phyloP scores from a whole-genome alignment of 2,888 invertebrate genomes.

The Auanema sp. region DNA sequence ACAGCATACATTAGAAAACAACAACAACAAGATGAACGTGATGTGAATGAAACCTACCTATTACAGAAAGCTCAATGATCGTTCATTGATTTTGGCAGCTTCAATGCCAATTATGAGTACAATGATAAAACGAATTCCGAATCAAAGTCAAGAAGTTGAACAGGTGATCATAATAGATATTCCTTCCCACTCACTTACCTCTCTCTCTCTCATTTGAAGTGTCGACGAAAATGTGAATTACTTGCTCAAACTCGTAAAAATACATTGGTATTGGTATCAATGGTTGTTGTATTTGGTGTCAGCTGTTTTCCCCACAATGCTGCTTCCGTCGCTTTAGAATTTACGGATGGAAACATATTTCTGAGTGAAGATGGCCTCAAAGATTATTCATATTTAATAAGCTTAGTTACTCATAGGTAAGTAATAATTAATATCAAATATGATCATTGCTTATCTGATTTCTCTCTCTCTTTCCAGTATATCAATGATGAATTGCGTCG shows the following conservation, averaged over 20 bases:
- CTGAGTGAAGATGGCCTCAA: slow-evolving; percentile 1
- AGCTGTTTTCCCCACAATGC: slow-evolving; percentile 20
- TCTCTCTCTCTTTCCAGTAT: slow-evolving; percentile 14
- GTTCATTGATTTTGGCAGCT: slow-evolving; percentile 19
- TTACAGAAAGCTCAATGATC: slow-evolving; percentile 23
- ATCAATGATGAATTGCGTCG: slow-evolving; percentile 20
- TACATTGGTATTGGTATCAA: slow-evolving; percentile 18
- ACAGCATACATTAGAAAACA: not conserved
- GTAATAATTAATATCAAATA: not conserved
- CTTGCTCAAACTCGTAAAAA: slow-evolving; percentile 17
- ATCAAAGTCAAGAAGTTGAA: not conserved
- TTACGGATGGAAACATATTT: slow-evolving; percentile 19
- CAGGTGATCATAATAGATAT: not conserved
- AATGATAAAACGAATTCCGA: not conserved
- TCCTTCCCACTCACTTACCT: not conserved
- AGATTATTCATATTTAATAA: slow-evolving; percentile 19
- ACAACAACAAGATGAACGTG: not conserved
- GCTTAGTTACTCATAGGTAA: slow-evolving; percentile 22
- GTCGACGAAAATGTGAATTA: slow-evolving; percentile 14
- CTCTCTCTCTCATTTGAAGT: slow-evolving; percentile 7
- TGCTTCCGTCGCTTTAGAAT: slow-evolving; percentile 17
- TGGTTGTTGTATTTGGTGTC: slow-evolving; percentile 19
- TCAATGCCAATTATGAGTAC: slow-evolving; percentile 19
- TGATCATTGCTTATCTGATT: not conserved
- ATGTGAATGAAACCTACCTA: not conserved